These are phyloP conservation scores for Spondyliosoma cantharus DNA, from an alignment of 2,797 vertebrate species.

Conservation along the genomic window DNA sequence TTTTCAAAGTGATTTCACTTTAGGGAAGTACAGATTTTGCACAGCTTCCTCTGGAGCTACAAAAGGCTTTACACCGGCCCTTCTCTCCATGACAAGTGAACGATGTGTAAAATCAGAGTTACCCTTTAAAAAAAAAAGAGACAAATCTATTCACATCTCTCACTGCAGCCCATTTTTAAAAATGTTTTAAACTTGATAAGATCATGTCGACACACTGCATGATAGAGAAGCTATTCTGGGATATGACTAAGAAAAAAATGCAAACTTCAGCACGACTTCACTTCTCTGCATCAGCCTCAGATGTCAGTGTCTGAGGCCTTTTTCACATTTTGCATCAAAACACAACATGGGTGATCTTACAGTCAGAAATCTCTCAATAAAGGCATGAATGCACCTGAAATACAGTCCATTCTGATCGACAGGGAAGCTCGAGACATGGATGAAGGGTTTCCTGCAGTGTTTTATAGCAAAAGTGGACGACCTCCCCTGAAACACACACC, in stretches of 20 bases:
- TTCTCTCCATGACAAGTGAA: not conserved
- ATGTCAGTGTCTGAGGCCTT: slow-evolving; percentile 9
- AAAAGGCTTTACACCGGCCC: not conserved
- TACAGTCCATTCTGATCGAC: not conserved
- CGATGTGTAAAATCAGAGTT: not conserved
- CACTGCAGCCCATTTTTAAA: not conserved
- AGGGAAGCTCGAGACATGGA: not conserved
- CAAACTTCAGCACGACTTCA: not conserved
- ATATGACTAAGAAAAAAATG: slow-evolving; percentile 4
- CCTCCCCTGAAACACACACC: not conserved
- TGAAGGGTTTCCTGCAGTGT: not conserved
- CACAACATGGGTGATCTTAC: not conserved
- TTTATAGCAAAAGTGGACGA: not conserved
- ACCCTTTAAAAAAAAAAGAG: slow-evolving; percentile 6
- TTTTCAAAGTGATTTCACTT: not conserved
- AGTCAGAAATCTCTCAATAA: not conserved
- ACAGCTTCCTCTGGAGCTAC: not conserved
- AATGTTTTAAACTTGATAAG: slow-evolving; percentile 11
- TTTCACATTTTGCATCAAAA: slow-evolving; percentile 11
- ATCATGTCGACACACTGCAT: not conserved
- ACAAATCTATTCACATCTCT: not conserved
- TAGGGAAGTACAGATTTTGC: not conserved
- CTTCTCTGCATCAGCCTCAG: slow-evolving; percentile 11
- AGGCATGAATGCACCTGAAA: slow-evolving; percentile 4
- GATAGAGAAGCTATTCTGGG: not conserved